phyloP scores from a whole-genome alignment of 2,888 invertebrate genomes.

The Nysson spinosus region DNA sequence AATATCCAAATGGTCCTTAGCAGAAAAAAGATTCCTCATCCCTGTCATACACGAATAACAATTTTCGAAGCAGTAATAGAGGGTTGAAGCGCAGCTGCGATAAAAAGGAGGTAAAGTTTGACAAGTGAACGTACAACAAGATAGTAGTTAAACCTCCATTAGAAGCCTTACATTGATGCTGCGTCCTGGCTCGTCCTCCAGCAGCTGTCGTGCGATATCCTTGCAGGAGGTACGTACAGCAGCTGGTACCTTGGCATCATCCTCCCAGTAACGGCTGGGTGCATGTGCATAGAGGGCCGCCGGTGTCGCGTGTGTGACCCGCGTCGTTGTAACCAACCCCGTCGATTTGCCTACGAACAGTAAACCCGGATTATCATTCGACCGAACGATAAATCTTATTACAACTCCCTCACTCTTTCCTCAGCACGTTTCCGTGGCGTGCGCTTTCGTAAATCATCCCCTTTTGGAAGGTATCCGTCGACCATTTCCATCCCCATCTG shows the following conservation, averaged over 20 bases:
- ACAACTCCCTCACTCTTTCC: neutral
- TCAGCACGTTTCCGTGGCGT: constrained; percentile 5
- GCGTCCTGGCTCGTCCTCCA: constrained; percentile 87
- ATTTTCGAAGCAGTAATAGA: too few relatives aligned
- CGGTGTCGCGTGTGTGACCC: constrained; percentile 89
- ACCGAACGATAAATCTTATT: neutral
- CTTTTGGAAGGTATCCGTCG: constrained; percentile 21
- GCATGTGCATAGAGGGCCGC: constrained; percentile 88
- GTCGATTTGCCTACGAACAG: constrained; percentile 83
- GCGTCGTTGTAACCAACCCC: constrained; percentile 89
- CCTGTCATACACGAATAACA: too few relatives aligned
- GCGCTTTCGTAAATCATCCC: constrained; percentile 44
- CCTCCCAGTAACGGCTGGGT: constrained; percentile 88
- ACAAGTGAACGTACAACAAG: too few relatives aligned
- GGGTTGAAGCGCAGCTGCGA: neutral
- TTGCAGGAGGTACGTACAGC: constrained; percentile 85
- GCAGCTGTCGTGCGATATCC: constrained; percentile 87
- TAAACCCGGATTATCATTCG: constrained; percentile 23
- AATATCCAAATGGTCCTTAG: too few relatives aligned
- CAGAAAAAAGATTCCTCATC: too few relatives aligned
- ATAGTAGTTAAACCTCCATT: constrained; percentile 14
- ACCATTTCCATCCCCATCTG: constrained; percentile 29
- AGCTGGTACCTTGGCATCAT: constrained; percentile 86
- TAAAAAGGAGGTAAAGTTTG: neutral
- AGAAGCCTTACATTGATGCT: constrained; percentile 83